These are phyloP conservation scores for Bedellia somnulentella DNA, from an alignment of 2,888 invertebrate genomes.

Conservation along the genomic window DNA sequence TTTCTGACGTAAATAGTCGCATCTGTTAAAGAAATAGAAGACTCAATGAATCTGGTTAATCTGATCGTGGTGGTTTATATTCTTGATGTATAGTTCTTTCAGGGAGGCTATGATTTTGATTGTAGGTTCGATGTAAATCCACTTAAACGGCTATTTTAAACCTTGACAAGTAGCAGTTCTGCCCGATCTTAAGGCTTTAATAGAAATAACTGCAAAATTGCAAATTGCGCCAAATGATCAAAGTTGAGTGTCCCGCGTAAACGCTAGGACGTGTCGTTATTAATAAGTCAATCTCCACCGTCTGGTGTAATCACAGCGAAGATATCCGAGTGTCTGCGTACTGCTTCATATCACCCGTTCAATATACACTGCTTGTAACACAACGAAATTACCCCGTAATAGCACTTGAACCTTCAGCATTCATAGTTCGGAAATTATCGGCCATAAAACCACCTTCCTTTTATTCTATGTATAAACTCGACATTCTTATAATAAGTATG, in stretches of 20 bases:
- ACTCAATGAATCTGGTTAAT: too few species aligned
- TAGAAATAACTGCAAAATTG: too few species aligned
- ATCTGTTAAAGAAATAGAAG: too few species aligned
- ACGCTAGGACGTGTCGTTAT: constrained; percentile 12
- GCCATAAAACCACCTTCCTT: constrained; percentile 46
- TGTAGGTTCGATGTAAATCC: too few species aligned
- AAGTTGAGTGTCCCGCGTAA: constrained; percentile 3
- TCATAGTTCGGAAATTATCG: constrained; percentile 57
- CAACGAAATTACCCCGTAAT: constrained; percentile 49
- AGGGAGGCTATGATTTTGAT: too few species aligned
- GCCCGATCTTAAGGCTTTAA: too few species aligned
- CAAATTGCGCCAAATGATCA: constrained; percentile 1
- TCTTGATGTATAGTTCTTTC: too few species aligned
- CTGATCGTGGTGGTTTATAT: too few species aligned
- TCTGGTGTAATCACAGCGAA: constrained; percentile 25
- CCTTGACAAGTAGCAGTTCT: too few species aligned
- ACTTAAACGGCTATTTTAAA: too few species aligned
- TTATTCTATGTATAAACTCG: too few species aligned
- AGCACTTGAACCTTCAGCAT: constrained; percentile 42
- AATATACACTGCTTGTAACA: constrained; percentile 37
- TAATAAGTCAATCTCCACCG: constrained; percentile 15
- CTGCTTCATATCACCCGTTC: constrained; percentile 36
- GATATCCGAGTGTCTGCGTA: constrained; percentile 44
- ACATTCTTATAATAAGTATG: constrained; percentile 29
- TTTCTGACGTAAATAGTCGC: too few species aligned